Evolutionary conservation across 2,113 vertebrate species (phyloP).

Genomic region (Todiramphus saurophagus): DNA sequence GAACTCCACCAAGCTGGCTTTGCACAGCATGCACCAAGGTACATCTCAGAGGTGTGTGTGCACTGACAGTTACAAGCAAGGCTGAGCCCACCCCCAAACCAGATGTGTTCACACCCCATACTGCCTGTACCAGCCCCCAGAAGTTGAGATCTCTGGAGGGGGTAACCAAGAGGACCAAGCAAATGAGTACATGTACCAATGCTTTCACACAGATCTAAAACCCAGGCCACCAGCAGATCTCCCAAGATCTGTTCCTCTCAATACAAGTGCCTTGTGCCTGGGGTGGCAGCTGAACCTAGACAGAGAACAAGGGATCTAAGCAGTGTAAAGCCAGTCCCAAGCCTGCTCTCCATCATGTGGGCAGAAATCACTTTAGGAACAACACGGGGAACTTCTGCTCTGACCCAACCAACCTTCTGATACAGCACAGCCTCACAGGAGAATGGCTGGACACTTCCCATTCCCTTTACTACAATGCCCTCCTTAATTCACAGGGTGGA

Average conservation of each 20-base stretch:
- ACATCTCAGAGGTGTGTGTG: not conserved
- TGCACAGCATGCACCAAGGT: not conserved
- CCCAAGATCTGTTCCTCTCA: not conserved
- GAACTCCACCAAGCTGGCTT: not conserved
- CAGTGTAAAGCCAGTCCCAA: not conserved
- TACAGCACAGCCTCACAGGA: not conserved
- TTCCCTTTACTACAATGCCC: not conserved
- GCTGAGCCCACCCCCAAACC: not conserved
- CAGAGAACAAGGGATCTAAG: not conserved
- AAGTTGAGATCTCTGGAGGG: not conserved
- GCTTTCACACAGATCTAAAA: not conserved
- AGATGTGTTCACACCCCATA: not conserved
- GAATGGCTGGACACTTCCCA: not conserved
- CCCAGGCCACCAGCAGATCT: not conserved
- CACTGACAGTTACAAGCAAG: not conserved
- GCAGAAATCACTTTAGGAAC: not conserved
- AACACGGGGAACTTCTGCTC: not conserved
- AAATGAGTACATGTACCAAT: fast-evolving
- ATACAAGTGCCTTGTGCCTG: not conserved
- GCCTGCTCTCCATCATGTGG: not conserved
- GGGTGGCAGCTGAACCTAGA: not conserved
- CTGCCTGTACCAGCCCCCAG: not conserved
- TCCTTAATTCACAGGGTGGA: not conserved
- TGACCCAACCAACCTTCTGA: not conserved
- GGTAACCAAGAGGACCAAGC: not conserved